phyloP scores from a whole-genome alignment of 2,797 vertebrate species.

The Coregonus sp. region DNA sequence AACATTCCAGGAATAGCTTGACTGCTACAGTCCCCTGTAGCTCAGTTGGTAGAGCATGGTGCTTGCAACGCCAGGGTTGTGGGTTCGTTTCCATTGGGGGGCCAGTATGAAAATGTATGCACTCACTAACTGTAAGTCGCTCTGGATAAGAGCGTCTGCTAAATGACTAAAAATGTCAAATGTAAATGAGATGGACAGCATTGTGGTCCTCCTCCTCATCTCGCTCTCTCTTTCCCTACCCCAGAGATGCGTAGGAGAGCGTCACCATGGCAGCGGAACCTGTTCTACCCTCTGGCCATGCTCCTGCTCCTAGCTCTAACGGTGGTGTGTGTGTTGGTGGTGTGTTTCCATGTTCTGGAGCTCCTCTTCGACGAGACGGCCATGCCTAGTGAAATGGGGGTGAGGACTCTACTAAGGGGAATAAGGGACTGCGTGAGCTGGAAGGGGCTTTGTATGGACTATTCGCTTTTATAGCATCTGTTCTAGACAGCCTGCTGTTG shows the following conservation, averaged over 20 bases:
- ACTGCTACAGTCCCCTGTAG: too few relatives aligned
- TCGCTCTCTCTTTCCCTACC: constrained; percentile 1
- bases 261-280: constrained; percentile 93
- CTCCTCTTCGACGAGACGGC: constrained; percentile 92
- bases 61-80: too few relatives aligned
- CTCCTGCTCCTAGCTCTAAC: constrained; percentile 88
- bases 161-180: too few relatives aligned
- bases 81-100: too few relatives aligned
- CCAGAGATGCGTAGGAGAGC: constrained; percentile 88
- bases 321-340: constrained; percentile 90
- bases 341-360: constrained; percentile 93
- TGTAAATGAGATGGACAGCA: too few relatives aligned
- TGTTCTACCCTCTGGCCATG: constrained; percentile 95
- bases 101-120: too few relatives aligned
- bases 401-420: constrained; percentile 48
- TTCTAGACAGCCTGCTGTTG: too few relatives aligned
- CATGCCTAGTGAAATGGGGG: constrained; percentile 95
- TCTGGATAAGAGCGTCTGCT: too few relatives aligned
- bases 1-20: too few relatives aligned
- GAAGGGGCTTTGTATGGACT: background rate
- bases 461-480: background rate
- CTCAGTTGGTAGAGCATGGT: too few relatives aligned
- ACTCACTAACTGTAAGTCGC: too few relatives aligned
- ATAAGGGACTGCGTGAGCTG: background rate
- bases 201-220: background rate